Conservation (phyloP, 2,113 vertebrate genomes). For the Oreochromis spilurus region DNA sequence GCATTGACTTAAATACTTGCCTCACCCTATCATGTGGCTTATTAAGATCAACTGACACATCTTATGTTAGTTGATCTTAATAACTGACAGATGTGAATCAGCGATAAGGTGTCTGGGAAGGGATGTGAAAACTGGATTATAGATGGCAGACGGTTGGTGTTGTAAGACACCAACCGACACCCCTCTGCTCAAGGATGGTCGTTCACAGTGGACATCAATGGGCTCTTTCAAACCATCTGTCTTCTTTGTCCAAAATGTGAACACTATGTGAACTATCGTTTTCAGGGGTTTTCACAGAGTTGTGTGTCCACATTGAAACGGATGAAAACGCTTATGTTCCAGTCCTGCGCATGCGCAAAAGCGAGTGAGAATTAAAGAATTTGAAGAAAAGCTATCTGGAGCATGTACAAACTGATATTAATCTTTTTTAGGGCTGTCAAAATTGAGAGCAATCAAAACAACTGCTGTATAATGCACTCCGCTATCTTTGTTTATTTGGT, state of each 20-base stretch:
- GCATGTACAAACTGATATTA: no score
- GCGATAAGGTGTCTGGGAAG: neutral
- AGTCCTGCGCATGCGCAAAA: no score
- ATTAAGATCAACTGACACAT: neutral
- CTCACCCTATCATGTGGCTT: neutral
- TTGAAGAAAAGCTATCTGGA: no score
- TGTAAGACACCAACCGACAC: neutral
- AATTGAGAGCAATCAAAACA: no score
- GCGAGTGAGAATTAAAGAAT: no score
- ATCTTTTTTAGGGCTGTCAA: no score
- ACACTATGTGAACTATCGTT: neutral
- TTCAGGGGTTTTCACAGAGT: no score
- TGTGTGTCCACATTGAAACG: no score
- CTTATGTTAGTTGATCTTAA: neutral
- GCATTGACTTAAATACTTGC: neutral
- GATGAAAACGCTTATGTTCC: no score
- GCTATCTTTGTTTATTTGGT: no score
- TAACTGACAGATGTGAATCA: neutral
- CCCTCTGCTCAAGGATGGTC: neutral
- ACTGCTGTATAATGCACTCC: no score
- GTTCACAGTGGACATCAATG: neutral
- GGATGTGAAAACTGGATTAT: neutral
- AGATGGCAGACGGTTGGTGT: neutral
- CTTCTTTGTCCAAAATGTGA: neutral
- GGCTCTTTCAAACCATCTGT: neutral